phyloP scores from a whole-genome alignment of 2,888 invertebrate species.

The Cloeon dipterum region DNA sequence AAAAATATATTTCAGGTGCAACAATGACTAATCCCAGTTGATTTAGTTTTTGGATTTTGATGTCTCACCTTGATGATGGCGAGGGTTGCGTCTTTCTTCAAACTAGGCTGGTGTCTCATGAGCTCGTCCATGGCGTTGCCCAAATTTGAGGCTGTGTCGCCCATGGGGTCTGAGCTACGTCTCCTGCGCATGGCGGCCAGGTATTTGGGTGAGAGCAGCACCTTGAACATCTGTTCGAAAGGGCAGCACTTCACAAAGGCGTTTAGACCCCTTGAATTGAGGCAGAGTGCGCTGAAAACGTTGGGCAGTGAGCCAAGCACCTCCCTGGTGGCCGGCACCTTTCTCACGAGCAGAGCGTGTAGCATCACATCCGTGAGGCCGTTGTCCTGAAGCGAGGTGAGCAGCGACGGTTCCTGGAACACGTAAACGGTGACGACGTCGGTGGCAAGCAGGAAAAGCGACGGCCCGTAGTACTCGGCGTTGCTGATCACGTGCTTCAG shows the following conservation, averaged over 20 bases:
- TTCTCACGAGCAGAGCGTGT: constrained; percentile 47
- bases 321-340: constrained; percentile 43
- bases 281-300: constrained; percentile 65
- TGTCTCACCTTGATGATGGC: constrained; percentile 51
- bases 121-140: constrained; percentile 77
- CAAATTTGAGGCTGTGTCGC: constrained; percentile 61
- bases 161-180: constrained; percentile 51
- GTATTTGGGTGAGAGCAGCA: constrained; percentile 58
- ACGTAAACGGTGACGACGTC: constrained; percentile 72
- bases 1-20: too few relatives aligned
- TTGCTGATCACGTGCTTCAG: constrained; percentile 67
- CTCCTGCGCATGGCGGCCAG: constrained; percentile 64
- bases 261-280: constrained; percentile 56
- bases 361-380: constrained; percentile 68
- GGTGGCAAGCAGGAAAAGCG: constrained; percentile 56
- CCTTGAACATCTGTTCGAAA: constrained; percentile 58
- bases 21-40: too few relatives aligned
- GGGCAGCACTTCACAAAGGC: constrained; percentile 58
- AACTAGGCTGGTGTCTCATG: constrained; percentile 67
- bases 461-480: constrained; percentile 73
- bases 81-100: constrained; percentile 51
- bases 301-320: constrained; percentile 67
- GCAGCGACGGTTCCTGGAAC: constrained; percentile 57
- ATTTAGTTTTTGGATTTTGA: too few relatives aligned
- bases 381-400: constrained; percentile 66